Conservation (phyloP, 1,140 invertebrate genomes). For the Monomorium pharaonis region DNA sequence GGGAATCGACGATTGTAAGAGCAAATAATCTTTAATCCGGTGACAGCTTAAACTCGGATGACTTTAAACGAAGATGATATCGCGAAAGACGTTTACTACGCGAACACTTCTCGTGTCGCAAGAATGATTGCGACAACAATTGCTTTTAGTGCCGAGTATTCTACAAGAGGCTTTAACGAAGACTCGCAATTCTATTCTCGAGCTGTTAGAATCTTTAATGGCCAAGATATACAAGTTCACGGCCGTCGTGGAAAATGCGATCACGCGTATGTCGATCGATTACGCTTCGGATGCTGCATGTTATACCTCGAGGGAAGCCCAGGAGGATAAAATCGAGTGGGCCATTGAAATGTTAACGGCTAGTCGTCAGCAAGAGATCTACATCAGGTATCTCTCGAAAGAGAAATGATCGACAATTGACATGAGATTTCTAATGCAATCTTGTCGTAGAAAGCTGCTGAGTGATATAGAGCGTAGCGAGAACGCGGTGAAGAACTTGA, state of each 20-base stretch:
- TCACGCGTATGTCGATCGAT: background rate
- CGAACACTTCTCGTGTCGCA: background rate
- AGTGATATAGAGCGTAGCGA: slow-evolving; percentile 85
- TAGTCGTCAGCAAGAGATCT: slow-evolving; percentile 88
- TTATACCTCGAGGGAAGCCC: background rate
- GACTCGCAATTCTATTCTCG: slow-evolving; percentile 84
- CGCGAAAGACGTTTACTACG: background rate
- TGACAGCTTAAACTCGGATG: background rate
- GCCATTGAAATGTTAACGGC: slow-evolving; percentile 86
- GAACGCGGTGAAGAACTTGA: slow-evolving; percentile 81
- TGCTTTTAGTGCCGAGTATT: slow-evolving; percentile 86
- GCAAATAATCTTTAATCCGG: background rate
- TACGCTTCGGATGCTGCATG: background rate
- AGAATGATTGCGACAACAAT: background rate
- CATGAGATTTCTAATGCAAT: background rate
- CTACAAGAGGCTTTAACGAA: slow-evolving; percentile 86
- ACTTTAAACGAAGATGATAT: background rate
- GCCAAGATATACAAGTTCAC: slow-evolving; percentile 87
- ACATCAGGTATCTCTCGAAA: slow-evolving; percentile 80
- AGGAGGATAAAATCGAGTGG: slow-evolving; percentile 82
- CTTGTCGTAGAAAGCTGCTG: slow-evolving; percentile 85
- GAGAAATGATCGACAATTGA: background rate
- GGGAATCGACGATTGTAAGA: slow-evolving; percentile 88
- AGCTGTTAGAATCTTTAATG: slow-evolving; percentile 86
- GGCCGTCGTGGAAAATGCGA: slow-evolving; percentile 84